Evolutionary conservation across 1,140 invertebrate species (phyloP).

Genomic region (Microplitis mediator): DNA sequence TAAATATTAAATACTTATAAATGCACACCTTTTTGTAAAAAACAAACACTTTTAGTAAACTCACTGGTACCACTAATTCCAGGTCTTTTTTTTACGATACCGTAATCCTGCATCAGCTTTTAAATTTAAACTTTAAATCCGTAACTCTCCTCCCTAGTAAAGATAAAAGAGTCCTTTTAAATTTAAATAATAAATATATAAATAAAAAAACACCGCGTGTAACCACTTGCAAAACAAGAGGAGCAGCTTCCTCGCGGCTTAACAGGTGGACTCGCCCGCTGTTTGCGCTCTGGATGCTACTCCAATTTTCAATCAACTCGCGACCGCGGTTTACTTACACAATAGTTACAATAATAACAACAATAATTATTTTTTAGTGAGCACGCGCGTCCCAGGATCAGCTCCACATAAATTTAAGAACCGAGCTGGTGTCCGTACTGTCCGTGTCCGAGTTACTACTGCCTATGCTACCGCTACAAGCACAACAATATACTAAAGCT

Average conservation of each 20-base stretch:
- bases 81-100: not conserved
- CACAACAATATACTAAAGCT: no score
- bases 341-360: constrained; percentile 16
- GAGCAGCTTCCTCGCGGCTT: not conserved
- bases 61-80: not conserved
- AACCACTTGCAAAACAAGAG: no score
- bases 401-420: no score
- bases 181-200: not conserved
- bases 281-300: constrained; percentile 25
- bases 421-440: no score
- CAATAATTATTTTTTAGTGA: not conserved
- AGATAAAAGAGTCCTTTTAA: no score
- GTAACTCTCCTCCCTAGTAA: no score
- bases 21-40: no score
- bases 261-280: constrained; percentile 31
- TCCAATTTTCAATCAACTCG: constrained; percentile 22
- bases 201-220: not conserved
- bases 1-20: no score
- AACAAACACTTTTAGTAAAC: not conserved
- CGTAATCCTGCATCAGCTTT: no score
- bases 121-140: no score
- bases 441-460: no score
- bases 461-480: no score
- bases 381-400: not conserved
- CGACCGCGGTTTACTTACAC: not conserved